Evolutionary conservation across 2,797 vertebrate genomes (phyloP).

Genomic region (Neosilurus hyrtlii): DNA sequence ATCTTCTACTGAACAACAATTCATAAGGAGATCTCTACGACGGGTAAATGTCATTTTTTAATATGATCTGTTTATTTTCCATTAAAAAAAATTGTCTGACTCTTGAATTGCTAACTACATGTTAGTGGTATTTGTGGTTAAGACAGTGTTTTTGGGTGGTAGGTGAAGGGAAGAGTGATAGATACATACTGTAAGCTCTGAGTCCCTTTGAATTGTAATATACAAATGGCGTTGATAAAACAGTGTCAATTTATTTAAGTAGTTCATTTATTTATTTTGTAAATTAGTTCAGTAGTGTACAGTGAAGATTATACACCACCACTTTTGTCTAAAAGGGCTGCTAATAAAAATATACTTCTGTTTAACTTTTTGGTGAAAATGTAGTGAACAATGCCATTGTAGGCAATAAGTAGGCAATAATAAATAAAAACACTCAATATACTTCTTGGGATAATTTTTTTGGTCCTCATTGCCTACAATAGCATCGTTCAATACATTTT

Average conservation of each 20-base stretch:
- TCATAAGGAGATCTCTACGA: constrained; percentile 14
- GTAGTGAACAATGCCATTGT: background rate
- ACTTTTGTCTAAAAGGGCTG: too few relatives aligned
- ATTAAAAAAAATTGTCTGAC: too few relatives aligned
- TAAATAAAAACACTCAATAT: too few relatives aligned
- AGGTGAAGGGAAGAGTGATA: background rate
- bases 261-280: too few relatives aligned
- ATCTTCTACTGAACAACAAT: background rate
- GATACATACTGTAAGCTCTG: background rate
- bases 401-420: too few relatives aligned
- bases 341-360: too few relatives aligned
- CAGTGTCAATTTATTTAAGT: too few relatives aligned
- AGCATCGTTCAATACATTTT: too few relatives aligned
- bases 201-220: background rate
- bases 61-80: background rate
- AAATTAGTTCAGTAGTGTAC: too few relatives aligned
- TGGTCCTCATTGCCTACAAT: too few relatives aligned
- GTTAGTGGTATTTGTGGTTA: background rate
- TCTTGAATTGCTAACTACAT: background rate
- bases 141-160: background rate
- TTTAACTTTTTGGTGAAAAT: background rate
- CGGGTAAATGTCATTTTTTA: background rate
- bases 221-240: background rate
- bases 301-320: too few relatives aligned
- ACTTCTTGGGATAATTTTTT: too few relatives aligned